A percentile compares a stretch with the other conserved stretches of the same genome.
phyloP scores from a whole-genome alignment of 2,797 vertebrate species.

The Enteromius paludinosus region DNA sequence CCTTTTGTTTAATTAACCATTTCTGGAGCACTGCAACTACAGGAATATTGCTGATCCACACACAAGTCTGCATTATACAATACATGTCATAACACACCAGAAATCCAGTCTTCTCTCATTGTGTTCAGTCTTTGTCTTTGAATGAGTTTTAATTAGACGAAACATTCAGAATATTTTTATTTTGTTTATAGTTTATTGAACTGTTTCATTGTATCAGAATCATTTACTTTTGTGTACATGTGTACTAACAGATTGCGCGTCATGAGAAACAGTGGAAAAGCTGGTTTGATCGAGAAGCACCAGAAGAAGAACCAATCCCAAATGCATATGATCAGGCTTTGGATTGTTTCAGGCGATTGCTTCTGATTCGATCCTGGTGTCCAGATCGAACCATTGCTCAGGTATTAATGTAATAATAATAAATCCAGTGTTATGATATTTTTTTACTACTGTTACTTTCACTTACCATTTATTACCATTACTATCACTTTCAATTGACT shows the following conservation, averaged over 20 bases:
- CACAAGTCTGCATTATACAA: slow-evolving; percentile 22
- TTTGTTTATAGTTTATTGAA: too few species aligned
- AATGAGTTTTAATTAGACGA: neutral
- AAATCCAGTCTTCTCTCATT: neutral
- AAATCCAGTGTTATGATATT: neutral
- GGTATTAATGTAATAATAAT: slow-evolving; percentile 71
- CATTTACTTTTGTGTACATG: slow-evolving; percentile 9
- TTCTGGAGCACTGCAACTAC: slow-evolving; percentile 45
- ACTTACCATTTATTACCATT: neutral
- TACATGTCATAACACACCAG: neutral
- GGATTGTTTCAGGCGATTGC: slow-evolving; percentile 89
- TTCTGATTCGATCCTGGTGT: slow-evolving; percentile 95
- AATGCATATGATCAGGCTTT: slow-evolving; percentile 87
- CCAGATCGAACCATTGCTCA: slow-evolving; percentile 96
- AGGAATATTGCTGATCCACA: slow-evolving; percentile 11
- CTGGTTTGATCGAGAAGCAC: slow-evolving; percentile 95
- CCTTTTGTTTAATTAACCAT: slow-evolving; percentile 65
- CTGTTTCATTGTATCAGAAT: neutral
- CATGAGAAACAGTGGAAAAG: slow-evolving; percentile 93
- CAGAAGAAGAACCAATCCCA: slow-evolving; percentile 89
- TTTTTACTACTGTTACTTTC: neutral
- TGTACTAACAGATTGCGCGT: slow-evolving; percentile 81
- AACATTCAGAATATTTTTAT: neutral
- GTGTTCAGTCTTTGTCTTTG: neutral
- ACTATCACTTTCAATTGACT: neutral